Evolutionary conservation across 2,888 invertebrate genomes (phyloP), one percentile per base, ranked within the genome.

Genomic region (Drosophila falleni): DNA sequence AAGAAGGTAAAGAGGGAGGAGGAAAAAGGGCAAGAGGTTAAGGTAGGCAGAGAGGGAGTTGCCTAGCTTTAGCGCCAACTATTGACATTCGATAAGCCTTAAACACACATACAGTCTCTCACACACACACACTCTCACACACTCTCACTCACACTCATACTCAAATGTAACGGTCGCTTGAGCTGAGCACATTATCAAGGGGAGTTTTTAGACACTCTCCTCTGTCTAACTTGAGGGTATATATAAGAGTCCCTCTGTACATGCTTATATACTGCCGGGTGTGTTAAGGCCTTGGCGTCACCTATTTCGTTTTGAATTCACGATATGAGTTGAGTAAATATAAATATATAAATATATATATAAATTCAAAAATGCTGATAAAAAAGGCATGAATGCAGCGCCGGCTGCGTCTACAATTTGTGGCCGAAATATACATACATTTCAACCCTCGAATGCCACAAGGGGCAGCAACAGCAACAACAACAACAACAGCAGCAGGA

Each of bases 331-430:
- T 56, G 56, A 51, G 60, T 61, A 50, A 51, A 61, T 42, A 42
- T 37, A n/a, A n/a, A 37, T 70, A 44, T 31, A 55, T 42, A 44
- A 74, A 81, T 88, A 42, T 37, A 37, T 70, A 44, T 31, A 55
- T 42, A 44, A 74, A 81, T 88, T 86, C 73, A 86, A 81, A 79
- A 85, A 63, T 67, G 79, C 87, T 84, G 87, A 85, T 89, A 88
- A 89, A 82, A 82, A 59, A 16, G 71, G 62, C 69, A 66, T 72
- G 47, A 37, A 68, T 58, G 72, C 50, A 69, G 70, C 26, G 84
- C 85, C 87, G 81, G 84, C 89, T 88, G 88, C 86, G 72, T 59
- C 71, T 81, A 56, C 70, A 65, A 8, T 58, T 53, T 33, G 58
- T 49, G 58, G 71, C 59, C 61, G 64, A 53, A 72, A 69, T 72